A percentile compares a stretch with the other conserved stretches of the same genome.
Conservation (phyloP, 2,113 vertebrate genomes). For the Propithecus coquereli region DNA sequence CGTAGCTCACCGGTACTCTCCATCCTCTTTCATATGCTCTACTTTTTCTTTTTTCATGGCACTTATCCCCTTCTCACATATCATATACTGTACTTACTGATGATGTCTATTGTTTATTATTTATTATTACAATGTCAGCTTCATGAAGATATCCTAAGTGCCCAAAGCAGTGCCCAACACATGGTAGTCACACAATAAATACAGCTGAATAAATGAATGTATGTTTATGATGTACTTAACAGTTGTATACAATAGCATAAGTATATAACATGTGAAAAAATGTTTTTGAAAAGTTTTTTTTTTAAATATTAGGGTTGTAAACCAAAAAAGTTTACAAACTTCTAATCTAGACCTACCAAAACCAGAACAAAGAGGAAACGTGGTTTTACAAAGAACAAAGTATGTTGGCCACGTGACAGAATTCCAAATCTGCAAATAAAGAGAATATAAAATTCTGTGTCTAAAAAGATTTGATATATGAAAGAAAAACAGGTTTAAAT, state of each 20-base stretch:
- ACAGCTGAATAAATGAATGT: neutral
- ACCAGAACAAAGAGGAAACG: neutral
- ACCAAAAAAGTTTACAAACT: neutral
- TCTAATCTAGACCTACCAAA: constrained; percentile 22
- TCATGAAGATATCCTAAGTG: neutral
- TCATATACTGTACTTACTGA: neutral
- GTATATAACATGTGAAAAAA: neutral
- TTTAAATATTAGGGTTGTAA: neutral
- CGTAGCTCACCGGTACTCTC: neutral
- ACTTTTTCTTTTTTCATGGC: neutral
- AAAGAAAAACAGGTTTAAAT: constrained; percentile 18
- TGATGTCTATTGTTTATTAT: neutral
- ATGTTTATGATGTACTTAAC: neutral
- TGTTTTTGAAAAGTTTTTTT: neutral
- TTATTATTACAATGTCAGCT: neutral
- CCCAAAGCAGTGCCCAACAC: neutral
- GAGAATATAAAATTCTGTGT: neutral
- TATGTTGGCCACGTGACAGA: neutral
- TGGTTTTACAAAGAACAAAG: constrained; percentile 19
- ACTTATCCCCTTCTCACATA: neutral
- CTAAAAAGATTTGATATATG: neutral
- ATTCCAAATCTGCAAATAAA: constrained; percentile 4
- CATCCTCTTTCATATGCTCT: neutral
- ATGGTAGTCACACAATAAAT: neutral
- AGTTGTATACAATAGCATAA: neutral